Evolutionary conservation across 1,140 invertebrate genomes (phyloP).

Genomic region (Monomorium pharaonis): DNA sequence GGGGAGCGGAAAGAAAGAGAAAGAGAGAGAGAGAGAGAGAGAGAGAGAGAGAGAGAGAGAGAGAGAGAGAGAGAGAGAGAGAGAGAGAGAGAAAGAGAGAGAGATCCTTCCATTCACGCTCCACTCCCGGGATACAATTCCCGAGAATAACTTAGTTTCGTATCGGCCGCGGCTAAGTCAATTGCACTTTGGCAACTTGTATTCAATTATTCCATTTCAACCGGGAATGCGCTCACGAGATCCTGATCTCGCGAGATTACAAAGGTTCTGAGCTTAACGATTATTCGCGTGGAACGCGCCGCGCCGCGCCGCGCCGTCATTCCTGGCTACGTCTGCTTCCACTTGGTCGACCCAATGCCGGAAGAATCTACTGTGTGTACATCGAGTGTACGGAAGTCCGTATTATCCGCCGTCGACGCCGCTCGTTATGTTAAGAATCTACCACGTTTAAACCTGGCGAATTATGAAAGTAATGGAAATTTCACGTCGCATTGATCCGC

Average conservation of each 20-base stretch:
- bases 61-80: too few species aligned
- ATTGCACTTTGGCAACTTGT: conserved; percentile 64
- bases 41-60: too few species aligned
- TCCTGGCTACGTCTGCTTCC: conserved; percentile 22
- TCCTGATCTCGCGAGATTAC: conserved; percentile 56
- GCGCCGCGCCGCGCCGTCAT: background rate
- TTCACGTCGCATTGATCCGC: background rate
- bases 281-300: conserved; percentile 49
- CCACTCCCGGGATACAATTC: conserved; percentile 49
- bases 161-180: conserved; percentile 57
- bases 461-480: conserved; percentile 9
- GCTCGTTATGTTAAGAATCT: background rate
- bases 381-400: background rate
- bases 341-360: background rate
- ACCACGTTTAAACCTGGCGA: background rate
- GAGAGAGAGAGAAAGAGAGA: too few species aligned
- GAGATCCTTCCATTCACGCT: conserved; percentile 38
- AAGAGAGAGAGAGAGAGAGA: too few species aligned
- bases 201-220: conserved; percentile 67
- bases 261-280: conserved; percentile 55
- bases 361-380: conserved; percentile 26
- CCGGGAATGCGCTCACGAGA: conserved; percentile 41
- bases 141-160: conserved; percentile 57
- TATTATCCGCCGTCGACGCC: background rate
- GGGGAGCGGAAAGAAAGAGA: too few species aligned